A percentile compares a stretch with the other conserved stretches of the same genome.
Conservation (phyloP, 2,797 vertebrate genomes). For the Poecilia wingei region DNA sequence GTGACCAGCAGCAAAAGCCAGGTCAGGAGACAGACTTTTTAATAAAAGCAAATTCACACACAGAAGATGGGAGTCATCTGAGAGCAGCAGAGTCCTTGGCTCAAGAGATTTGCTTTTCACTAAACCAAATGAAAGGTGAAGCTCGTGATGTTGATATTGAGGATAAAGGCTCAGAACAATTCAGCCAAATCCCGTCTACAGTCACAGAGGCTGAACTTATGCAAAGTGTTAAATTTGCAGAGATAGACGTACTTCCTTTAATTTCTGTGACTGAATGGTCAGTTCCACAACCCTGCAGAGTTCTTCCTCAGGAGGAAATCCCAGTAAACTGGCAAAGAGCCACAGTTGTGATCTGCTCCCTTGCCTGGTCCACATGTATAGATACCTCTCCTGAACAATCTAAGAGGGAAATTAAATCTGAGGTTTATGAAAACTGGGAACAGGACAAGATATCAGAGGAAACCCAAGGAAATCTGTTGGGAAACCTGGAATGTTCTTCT, state of each 20-base stretch:
- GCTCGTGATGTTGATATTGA: background rate
- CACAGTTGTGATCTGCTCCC: slow-evolving; percentile 64
- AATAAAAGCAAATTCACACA: slow-evolving; percentile 14
- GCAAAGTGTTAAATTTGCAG: slow-evolving; percentile 65
- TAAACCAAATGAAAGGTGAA: slow-evolving; percentile 2
- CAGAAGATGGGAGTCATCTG: background rate
- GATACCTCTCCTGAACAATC: slow-evolving; percentile 36
- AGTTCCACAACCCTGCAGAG: slow-evolving; percentile 57
- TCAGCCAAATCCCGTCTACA: slow-evolving; percentile 44
- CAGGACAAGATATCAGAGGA: slow-evolving; percentile 3
- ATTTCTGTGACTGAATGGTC: slow-evolving; percentile 66
- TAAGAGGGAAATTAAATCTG: slow-evolving; percentile 3
- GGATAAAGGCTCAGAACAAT: background rate
- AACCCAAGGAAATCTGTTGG: background rate
- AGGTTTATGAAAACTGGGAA: slow-evolving; percentile 10
- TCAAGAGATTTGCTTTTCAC: slow-evolving; percentile 22
- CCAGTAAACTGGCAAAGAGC: slow-evolving; percentile 65
- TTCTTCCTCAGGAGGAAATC: slow-evolving; percentile 65
- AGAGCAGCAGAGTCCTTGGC: slow-evolving; percentile 6
- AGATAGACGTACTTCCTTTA: slow-evolving; percentile 49
- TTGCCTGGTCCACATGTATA: slow-evolving; percentile 65
- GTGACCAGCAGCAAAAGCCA: slow-evolving; percentile 6
- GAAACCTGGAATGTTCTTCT: background rate
- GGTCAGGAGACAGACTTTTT: background rate
- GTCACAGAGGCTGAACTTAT: slow-evolving; percentile 27